Evolutionary conservation across 1,140 invertebrate genomes (phyloP).

Genomic region (Drosophila lowei): DNA sequence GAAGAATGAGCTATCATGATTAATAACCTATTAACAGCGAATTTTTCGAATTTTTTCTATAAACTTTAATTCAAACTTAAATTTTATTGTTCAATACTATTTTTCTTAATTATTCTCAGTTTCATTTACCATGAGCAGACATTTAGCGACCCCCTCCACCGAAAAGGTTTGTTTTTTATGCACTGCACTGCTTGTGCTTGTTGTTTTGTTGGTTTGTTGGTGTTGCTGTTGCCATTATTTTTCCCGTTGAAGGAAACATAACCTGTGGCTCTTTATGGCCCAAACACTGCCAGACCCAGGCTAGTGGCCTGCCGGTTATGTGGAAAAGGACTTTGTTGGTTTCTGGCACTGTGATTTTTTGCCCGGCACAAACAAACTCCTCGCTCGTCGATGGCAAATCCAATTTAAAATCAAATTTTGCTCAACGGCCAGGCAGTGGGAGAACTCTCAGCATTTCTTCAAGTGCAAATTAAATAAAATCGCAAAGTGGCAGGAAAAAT

Average conservation of each 20-base stretch:
- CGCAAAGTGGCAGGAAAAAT: conserved; percentile 60
- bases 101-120: conserved; percentile 38
- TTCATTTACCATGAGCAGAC: conserved; percentile 59
- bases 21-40: too few relatives aligned
- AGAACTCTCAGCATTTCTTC: conserved; percentile 53
- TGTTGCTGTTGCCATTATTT: conserved; percentile 35
- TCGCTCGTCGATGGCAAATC: conserved; percentile 60
- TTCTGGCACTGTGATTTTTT: conserved; percentile 20
- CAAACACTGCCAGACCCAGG: conserved; percentile 36
- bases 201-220: neutral
- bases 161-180: conserved; percentile 38
- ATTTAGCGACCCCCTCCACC: conserved; percentile 56
- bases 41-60: too few relatives aligned
- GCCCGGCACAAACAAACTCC: conserved; percentile 46
- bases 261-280: conserved; percentile 69
- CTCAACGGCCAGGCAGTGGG: conserved; percentile 8
- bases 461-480: conserved; percentile 81
- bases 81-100: conserved; percentile 48
- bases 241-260: conserved; percentile 41
- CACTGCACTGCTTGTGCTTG: conserved; percentile 2
- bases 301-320: conserved; percentile 11
- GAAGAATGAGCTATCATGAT: too few relatives aligned
- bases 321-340: conserved; percentile 68
- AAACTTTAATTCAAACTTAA: neutral
- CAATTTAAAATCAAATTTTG: conserved; percentile 81